Evolutionary conservation across 2,113 vertebrate genomes (phyloP).

Genomic region (Taurulus bubalis): DNA sequence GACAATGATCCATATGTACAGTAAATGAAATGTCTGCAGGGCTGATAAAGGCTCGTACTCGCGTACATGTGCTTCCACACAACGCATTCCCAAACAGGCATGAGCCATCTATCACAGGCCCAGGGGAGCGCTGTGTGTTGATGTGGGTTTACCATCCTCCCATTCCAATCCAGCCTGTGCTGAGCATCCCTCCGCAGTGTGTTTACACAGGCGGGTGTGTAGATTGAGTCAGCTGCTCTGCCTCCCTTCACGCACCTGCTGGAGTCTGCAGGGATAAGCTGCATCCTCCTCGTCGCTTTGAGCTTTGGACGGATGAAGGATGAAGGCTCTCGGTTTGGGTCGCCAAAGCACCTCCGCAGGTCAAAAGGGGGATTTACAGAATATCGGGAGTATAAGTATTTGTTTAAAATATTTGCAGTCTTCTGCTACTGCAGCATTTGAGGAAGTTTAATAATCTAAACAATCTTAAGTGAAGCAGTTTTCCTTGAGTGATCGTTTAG

Average conservation of each 20-base stretch:
- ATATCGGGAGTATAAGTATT: no score
- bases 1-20: constrained; percentile 49
- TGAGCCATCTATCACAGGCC: constrained; percentile 44
- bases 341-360: not conserved
- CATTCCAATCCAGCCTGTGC: constrained; percentile 26
- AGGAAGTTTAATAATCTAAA: not conserved
- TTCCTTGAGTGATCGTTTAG: no score
- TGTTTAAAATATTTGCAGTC: no score
- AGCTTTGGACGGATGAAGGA: not conserved
- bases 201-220: not conserved
- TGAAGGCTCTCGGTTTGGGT: not conserved
- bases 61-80: constrained; percentile 17
- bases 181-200: not conserved
- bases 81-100: constrained; percentile 24
- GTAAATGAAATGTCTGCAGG: constrained; percentile 61
- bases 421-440: no score
- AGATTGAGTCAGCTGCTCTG: not conserved
- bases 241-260: not conserved
- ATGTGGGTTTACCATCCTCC: constrained; percentile 27
- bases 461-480: no score
- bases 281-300: not conserved
- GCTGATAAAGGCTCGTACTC: constrained; percentile 57
- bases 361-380: not conserved
- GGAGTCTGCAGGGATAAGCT: no score
- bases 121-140: constrained; percentile 22